A percentile compares a stretch with the other conserved stretches of the same genome.
Evolutionary conservation across 2,797 vertebrate species (phyloP).

Genomic region (Ambastaia sidthimunki): DNA sequence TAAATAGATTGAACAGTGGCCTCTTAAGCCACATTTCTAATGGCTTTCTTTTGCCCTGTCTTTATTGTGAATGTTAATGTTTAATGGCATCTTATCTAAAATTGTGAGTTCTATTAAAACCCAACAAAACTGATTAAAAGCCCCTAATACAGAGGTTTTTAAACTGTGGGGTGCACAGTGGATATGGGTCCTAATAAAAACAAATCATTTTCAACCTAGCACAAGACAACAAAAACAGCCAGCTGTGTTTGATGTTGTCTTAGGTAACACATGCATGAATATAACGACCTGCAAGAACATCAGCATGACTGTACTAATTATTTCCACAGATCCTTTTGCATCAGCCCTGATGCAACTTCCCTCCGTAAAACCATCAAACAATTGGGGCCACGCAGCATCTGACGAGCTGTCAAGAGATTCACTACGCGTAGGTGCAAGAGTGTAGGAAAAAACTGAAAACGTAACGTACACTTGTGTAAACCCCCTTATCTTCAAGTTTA

Average conservation of each 20-base stretch:
- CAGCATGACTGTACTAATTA: neutral
- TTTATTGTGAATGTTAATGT: too few species aligned
- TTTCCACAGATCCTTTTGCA: neutral
- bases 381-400: neutral
- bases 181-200: neutral
- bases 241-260: neutral
- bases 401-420: neutral
- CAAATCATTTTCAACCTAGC: neutral
- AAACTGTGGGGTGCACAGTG: too few species aligned
- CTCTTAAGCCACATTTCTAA: too few species aligned
- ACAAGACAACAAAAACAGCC: neutral
- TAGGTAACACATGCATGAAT: neutral
- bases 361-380: too few species aligned
- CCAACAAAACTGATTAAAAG: too few species aligned
- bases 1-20: too few species aligned
- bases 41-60: too few species aligned
- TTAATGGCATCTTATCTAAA: too few species aligned
- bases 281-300: too few species aligned
- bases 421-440: neutral
- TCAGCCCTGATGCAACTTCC: neutral
- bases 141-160: too few species aligned
- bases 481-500: conserved; percentile 37
- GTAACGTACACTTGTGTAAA: conserved; percentile 24
- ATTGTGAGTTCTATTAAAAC: too few species aligned
- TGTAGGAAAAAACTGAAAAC: neutral